Percentiles rank a stretch among this genome's conserved stretches.
Conservation (phyloP, 1,140 invertebrate species). For the Chlorops oryzae region DNA sequence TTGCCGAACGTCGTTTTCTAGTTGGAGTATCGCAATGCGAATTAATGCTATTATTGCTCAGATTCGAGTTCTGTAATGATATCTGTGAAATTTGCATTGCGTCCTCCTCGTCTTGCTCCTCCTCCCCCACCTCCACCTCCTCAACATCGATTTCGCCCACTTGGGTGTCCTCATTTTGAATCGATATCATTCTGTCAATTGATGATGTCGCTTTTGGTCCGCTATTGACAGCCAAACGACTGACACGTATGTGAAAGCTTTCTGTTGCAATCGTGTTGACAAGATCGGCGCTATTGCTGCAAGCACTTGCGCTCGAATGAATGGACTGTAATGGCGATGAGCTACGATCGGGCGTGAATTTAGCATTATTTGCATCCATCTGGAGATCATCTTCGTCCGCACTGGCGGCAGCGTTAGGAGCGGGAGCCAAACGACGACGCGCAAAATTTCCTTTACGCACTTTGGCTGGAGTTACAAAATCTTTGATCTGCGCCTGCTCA, state of each 20-base stretch:
- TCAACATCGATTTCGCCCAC: no score
- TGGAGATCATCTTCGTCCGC: constrained; percentile 24
- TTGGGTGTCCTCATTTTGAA: neutral
- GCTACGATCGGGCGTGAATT: constrained; percentile 37
- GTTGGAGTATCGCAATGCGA: constrained; percentile 42
- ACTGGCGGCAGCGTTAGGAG: no score
- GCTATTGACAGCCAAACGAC: constrained; percentile 9
- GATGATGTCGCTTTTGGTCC: neutral
- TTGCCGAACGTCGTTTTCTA: constrained; percentile 30
- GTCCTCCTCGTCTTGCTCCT: constrained; percentile 21
- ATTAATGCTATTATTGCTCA: constrained; percentile 37
- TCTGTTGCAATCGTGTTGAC: no score
- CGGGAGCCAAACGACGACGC: no score
- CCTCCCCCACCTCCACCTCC: constrained; percentile 4
- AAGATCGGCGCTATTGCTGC: neutral
- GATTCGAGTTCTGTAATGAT: constrained; percentile 28
- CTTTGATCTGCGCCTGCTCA: no score
- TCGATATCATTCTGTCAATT: neutral
- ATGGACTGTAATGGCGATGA: constrained; percentile 29
- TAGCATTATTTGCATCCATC: constrained; percentile 13
- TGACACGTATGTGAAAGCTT: constrained; percentile 14
- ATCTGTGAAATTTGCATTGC: constrained; percentile 33
- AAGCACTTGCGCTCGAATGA: constrained; percentile 22
- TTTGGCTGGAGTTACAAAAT: no score
- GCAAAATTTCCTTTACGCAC: no score